Evolutionary conservation across 2,888 invertebrate species (phyloP), one percentile per base, ranked within the genome.

Genomic region (Drosophila borborema): DNA sequence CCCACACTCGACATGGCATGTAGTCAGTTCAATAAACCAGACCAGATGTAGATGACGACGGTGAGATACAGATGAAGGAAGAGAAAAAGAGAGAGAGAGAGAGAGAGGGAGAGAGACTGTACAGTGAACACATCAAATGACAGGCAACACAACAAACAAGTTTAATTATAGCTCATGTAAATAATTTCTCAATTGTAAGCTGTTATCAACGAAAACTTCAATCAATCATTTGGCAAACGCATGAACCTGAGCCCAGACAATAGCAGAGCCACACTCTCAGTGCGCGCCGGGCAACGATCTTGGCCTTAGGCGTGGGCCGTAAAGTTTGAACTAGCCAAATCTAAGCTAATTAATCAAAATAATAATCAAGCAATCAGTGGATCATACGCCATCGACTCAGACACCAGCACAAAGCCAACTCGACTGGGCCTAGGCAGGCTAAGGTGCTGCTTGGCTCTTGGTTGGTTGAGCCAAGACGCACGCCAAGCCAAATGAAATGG

Each of bases 321-420:
- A 81, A 75, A 80, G 85, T 75, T 86, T 81, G 90, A 83, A 90
- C 90, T 86, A 89, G 80, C 86, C 86, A 90, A 90, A 92, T 91
- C 91, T 83, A 74, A 79, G 82, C 91, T 91, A 91, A 91, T 91
- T 92, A 91, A 91, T 91, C 92, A 92, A 91, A 91, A 86, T 84
- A 90, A 91, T 91, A 91, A 91, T 89, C 89, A 86, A 87, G 88
- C 80, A 88, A 90, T 90, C 90, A 88, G 90, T 90, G 91, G 89
- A 90, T 85, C 90, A 88, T 79, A 79, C 67, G 71, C 81, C 64
- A 59, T 40, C 43, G 55, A 59, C 28, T 64, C 79, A 78, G 84
- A 81, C 80, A 81, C 78, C 62, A 74, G 61, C 86, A 81, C 70
- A 80, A 73, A 84, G 67, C 61, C 55, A 23, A 23, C 16, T 3